These are phyloP conservation scores for Tinea pellionella DNA, from an alignment of 2,888 invertebrate genomes.

Conservation along the genomic window DNA sequence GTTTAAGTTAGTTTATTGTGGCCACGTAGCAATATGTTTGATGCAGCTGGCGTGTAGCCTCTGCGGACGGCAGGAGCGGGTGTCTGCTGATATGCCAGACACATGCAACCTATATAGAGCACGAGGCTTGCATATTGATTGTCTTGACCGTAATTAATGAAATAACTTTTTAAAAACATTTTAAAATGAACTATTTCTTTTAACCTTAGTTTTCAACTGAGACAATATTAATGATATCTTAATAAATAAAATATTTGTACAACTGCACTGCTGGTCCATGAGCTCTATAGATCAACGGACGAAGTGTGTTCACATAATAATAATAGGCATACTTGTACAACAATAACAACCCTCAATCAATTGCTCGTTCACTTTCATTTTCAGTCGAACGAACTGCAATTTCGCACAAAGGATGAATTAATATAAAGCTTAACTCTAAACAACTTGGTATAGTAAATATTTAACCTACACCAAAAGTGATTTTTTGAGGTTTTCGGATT, in stretches of 20 bases:
- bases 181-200: constrained; percentile 7
- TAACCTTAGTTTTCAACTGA: no score
- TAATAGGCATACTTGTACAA: no score
- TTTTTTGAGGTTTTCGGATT: neutral
- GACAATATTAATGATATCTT: no score
- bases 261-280: no score
- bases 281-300: no score
- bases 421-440: neutral
- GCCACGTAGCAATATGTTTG: constrained; percentile 59
- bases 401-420: neutral
- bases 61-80: constrained; percentile 8
- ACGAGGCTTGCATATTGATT: constrained; percentile 2
- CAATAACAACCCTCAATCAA: no score
- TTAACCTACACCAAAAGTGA: no score
- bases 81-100: neutral
- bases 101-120: constrained; percentile 1
- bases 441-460: neutral
- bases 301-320: no score
- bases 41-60: constrained; percentile 36
- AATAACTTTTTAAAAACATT: constrained; percentile 13
- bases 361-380: neutral
- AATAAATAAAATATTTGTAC: constrained; percentile 17
- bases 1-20: constrained; percentile 16
- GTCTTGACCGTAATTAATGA: neutral
- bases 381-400: neutral